Evolutionary conservation across 1,140 invertebrate species (phyloP).

Genomic region (Drosophila simulans): DNA sequence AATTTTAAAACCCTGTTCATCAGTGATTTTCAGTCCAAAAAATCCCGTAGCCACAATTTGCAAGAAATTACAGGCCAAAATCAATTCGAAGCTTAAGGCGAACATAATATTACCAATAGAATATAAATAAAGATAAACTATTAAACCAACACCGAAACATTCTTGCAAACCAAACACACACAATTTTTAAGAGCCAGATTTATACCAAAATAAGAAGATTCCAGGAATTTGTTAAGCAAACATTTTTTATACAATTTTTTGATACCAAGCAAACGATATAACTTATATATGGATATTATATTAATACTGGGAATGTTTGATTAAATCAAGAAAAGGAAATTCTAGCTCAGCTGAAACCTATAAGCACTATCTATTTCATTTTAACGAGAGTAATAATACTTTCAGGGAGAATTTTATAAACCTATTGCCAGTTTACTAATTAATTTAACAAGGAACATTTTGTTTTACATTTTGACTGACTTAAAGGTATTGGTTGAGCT

Average conservation of each 20-base stretch:
- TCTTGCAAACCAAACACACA: conserved; percentile 53
- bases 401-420: conserved; percentile 37
- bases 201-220: conserved; percentile 49
- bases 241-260: conserved; percentile 80
- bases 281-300: conserved; percentile 60
- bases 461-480: conserved; percentile 1
- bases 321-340: conserved; percentile 22
- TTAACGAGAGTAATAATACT: background rate
- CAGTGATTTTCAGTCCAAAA: conserved; percentile 12
- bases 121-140: conserved; percentile 21
- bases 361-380: background rate
- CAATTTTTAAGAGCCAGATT: conserved; percentile 73
- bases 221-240: conserved; percentile 73
- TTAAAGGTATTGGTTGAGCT: conserved; percentile 33
- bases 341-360: conserved; percentile 23
- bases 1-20: background rate
- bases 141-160: conserved; percentile 36
- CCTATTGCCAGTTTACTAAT: conserved; percentile 11
- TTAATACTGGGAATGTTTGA: conserved; percentile 43
- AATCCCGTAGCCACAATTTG: conserved; percentile 4
- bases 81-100: conserved; percentile 40
- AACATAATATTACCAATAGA: conserved; percentile 24
- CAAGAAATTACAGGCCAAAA: conserved; percentile 49
- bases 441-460: conserved; percentile 1
- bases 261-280: conserved; percentile 70